These are phyloP conservation scores for Pristionchus maxplancki DNA, from an alignment of 2,888 invertebrate species.

Conservation along the genomic window DNA sequence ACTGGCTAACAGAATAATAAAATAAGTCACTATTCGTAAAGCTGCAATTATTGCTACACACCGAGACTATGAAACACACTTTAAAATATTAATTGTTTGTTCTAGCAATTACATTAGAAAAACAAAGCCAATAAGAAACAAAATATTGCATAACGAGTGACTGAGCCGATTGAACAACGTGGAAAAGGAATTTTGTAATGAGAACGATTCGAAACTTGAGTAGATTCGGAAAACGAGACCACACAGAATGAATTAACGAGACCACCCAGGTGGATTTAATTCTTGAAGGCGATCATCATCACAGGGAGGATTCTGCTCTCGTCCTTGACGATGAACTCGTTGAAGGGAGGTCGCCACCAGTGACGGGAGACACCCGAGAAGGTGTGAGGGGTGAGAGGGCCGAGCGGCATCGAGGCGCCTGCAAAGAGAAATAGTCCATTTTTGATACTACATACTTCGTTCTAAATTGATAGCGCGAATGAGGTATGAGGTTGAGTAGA, in stretches of 20 bases:
- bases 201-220: too few species aligned
- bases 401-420: slow-evolving; percentile 31
- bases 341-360: slow-evolving; percentile 17
- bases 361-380: neutral
- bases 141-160: too few species aligned
- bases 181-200: too few species aligned
- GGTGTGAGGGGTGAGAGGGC: neutral
- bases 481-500: too few species aligned
- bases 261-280: neutral
- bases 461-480: too few species aligned
- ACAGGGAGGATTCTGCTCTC: slow-evolving; percentile 26
- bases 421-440: too few species aligned
- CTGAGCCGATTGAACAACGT: too few species aligned
- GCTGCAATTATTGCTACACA: neutral
- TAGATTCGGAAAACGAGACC: too few species aligned
- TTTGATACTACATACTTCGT: too few species aligned
- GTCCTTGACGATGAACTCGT: slow-evolving; percentile 50
- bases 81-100: neutral
- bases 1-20: neutral
- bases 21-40: neutral
- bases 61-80: neutral
- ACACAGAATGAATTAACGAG: too few species aligned
- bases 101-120: too few species aligned
- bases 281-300: slow-evolving; percentile 30
- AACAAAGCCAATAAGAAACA: too few species aligned